These are phyloP conservation scores for Ceyx erithaca DNA, from an alignment of 2,797 vertebrate genomes.

Conservation along the genomic window DNA sequence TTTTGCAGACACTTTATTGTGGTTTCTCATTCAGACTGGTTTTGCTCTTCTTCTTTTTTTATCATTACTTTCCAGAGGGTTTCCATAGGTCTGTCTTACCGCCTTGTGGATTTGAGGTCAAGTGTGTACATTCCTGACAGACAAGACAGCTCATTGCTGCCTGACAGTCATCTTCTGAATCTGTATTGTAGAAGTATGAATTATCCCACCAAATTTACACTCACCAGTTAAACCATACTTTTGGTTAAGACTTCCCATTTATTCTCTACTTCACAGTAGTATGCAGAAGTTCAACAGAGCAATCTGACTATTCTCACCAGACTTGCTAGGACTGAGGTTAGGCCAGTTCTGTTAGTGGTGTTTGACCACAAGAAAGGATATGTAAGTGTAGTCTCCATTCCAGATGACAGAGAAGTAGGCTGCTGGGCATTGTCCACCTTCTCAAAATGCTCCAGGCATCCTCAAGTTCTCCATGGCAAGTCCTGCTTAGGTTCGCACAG, in stretches of 20 bases:
- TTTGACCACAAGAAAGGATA: not conserved
- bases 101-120: not conserved
- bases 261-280: not conserved
- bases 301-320: not conserved
- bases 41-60: not conserved
- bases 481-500: not conserved
- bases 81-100: not conserved
- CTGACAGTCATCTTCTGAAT: not conserved
- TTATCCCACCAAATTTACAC: not conserved
- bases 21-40: not conserved
- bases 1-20: not conserved
- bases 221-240: not conserved
- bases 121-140: not conserved
- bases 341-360: not conserved
- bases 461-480: not conserved
- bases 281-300: not conserved
- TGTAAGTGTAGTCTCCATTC: not conserved
- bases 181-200: not conserved
- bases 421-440: not conserved
- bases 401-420: not conserved
- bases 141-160: accelerated
- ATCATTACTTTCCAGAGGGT: not conserved
- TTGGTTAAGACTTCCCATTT: not conserved
- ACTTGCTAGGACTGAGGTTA: not conserved
- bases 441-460: not conserved